A percentile compares a stretch with the other conserved stretches of the same genome.
Evolutionary conservation across 2,113 vertebrate species (phyloP).

Genomic region (Grus americana): DNA sequence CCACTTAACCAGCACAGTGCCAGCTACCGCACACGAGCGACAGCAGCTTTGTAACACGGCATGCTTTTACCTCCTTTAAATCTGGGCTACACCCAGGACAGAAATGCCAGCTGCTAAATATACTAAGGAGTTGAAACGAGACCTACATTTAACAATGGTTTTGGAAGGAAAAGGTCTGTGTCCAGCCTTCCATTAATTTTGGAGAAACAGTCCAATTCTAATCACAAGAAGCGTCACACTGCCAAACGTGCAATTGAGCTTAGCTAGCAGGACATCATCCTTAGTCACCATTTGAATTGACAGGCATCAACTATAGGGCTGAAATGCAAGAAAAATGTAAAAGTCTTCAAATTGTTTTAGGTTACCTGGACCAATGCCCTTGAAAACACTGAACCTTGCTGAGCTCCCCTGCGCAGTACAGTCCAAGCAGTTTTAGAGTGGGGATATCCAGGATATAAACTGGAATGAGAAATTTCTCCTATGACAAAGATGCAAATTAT

Average conservation of each 20-base stretch:
- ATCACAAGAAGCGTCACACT: not conserved
- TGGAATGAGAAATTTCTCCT: not conserved
- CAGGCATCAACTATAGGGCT: not conserved
- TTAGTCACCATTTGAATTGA: not conserved
- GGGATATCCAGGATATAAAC: not conserved
- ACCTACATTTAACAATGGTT: not conserved
- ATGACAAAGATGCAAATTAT: not conserved
- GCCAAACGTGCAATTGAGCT: not conserved
- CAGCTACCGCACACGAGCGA: not conserved
- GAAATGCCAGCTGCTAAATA: not conserved
- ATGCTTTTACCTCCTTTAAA: not conserved
- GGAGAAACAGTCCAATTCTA: not conserved
- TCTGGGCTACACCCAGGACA: not conserved
- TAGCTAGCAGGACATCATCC: not conserved
- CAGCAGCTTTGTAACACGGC: not conserved
- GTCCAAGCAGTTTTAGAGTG: not conserved
- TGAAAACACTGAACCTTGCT: not conserved
- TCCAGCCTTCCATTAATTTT: not conserved
- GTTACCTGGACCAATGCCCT: not conserved
- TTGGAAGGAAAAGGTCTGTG: not conserved
- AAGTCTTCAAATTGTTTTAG: not conserved
- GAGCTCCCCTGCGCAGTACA: not conserved
- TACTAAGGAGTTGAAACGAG: not conserved
- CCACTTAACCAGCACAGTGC: not conserved
- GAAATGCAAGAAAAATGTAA: not conserved